These are phyloP conservation scores for Cephus nigrinus DNA, from an alignment of 2,888 invertebrate genomes.

Conservation along the genomic window DNA sequence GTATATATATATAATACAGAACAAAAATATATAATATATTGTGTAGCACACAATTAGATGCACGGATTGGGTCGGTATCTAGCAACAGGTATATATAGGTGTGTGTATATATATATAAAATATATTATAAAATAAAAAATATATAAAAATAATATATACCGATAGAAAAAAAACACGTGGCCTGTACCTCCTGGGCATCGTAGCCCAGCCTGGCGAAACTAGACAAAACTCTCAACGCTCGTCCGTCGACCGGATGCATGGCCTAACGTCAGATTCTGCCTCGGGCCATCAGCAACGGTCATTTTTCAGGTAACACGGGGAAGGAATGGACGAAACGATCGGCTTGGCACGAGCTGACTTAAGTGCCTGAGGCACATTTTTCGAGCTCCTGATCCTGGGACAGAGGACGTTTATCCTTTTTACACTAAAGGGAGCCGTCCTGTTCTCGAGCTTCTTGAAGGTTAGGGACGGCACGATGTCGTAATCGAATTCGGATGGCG, in stretches of 20 bases:
- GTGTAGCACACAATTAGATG: neutral
- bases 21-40: neutral
- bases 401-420: conserved; percentile 72
- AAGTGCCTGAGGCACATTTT: conserved; percentile 64
- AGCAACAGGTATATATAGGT: neutral
- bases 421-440: conserved; percentile 55
- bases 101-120: neutral
- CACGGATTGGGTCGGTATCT: neutral
- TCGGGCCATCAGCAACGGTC: conserved; percentile 48
- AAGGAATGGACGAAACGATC: conserved; percentile 29
- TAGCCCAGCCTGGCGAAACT: conserved; percentile 55
- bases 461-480: conserved; percentile 70
- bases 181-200: conserved; percentile 52
- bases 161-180: conserved; percentile 60
- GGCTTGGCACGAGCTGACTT: conserved; percentile 11
- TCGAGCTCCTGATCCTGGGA: conserved; percentile 73
- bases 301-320: conserved; percentile 26
- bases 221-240: conserved; percentile 53
- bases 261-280: conserved; percentile 48
- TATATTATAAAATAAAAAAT: conserved; percentile 30
- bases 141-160: conserved; percentile 57
- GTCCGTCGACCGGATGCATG: conserved; percentile 52
- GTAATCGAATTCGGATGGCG: conserved; percentile 27
- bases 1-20: neutral
- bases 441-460: conserved; percentile 67